Base-by-base conservation (phyloP, 2,888 invertebrate species). In the Clostera curtula region DNA sequence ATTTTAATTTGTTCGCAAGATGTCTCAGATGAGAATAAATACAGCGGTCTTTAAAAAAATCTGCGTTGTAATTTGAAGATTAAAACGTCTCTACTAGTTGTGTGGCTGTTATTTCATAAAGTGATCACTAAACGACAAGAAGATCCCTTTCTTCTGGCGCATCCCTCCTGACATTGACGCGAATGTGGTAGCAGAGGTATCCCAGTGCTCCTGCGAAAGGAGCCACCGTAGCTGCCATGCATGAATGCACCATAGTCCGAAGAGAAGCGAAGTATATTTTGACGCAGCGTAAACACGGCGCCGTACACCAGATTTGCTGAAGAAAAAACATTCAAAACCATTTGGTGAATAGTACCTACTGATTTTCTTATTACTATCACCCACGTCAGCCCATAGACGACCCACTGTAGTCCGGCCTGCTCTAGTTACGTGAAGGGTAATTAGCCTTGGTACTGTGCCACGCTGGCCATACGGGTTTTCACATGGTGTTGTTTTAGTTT, bases 271-370 rank as follows among this genome's bases (percentile, higher is more conserved):
- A 90, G 56, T 87, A 86, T 53, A 92, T 89, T 69, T 89, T 89
- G 67, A 88, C 85, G 34, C 87, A 84, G 31, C 90, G 85, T 25
- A 92, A 69, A 33, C 87, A 87, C 0, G 92, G 92, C 0, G 86
- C 88, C 15, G 88, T 73, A 57, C 89, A 90, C 92, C 92, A 92
- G 52, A 92, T 89, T 74, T 91, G 90, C 90, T 91, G 69, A 2
- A 44, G 52, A 26, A 25, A 27, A 19, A 22, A 29, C 24, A 17
- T 1, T 16, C 16, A 14, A n/a, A 20, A 16, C 15, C 12, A 3
- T 10, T 14, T n/a, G n/a, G n/a, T n/a, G n/a, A n/a, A n/a, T n/a
- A n/a, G n/a, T n/a, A n/a, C n/a, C n/a, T n/a, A n/a, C n/a, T n/a
- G n/a, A n/a, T n/a, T n/a, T n/a, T n/a, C n/a, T n/a, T n/a, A n/a